phyloP scores from a whole-genome alignment of 2,113 vertebrate species.

The Atrichornis clamosus region DNA sequence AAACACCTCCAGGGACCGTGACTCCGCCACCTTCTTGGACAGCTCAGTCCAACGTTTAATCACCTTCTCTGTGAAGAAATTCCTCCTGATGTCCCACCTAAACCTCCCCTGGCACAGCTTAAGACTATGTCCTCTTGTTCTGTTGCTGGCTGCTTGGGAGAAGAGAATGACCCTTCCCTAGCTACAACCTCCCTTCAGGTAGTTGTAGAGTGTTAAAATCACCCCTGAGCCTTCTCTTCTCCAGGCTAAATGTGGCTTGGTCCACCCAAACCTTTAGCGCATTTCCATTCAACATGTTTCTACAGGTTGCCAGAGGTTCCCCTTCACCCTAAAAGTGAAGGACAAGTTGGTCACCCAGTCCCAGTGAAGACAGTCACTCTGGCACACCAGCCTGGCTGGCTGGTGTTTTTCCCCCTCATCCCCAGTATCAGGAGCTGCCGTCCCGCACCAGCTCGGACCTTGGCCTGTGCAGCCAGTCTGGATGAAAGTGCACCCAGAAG shows the following conservation, averaged over 20 bases:
- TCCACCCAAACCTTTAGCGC: accelerated
- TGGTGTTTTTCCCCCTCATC: accelerated
- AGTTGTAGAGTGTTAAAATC: too few species aligned
- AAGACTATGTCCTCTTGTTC: accelerated
- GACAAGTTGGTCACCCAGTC: accelerated
- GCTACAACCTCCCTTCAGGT: neutral
- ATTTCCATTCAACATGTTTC: accelerated
- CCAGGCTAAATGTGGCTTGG: neutral
- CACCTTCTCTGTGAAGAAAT: neutral
- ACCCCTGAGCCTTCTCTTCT: neutral
- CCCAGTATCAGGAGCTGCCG: accelerated
- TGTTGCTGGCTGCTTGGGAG: too few species aligned
- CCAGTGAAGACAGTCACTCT: accelerated
- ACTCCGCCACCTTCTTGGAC: neutral
- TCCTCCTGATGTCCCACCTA: neutral
- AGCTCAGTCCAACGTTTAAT: neutral
- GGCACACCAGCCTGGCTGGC: accelerated
- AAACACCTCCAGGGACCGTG: too few species aligned
- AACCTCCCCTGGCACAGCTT: neutral
- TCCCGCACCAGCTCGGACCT: accelerated
- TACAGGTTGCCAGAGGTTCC: accelerated
- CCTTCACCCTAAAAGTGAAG: accelerated
- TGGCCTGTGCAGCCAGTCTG: accelerated
- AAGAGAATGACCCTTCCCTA: neutral
- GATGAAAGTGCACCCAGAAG: neutral